Conservation (phyloP, 1,140 invertebrate genomes). For the Bombus consobrinus region DNA sequence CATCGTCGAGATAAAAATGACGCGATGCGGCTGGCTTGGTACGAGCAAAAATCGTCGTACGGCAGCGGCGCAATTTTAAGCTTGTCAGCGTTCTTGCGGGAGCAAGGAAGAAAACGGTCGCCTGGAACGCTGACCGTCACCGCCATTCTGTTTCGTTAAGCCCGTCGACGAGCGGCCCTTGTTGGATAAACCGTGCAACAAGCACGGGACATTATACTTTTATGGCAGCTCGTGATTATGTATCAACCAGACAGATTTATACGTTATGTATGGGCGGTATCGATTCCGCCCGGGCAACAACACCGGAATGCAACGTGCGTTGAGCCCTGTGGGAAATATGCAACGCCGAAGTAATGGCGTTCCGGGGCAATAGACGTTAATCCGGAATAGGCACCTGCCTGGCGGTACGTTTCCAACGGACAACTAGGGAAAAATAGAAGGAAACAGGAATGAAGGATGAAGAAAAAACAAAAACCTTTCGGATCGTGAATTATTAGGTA, state of each 20-base stretch:
- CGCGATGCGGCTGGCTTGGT: not conserved
- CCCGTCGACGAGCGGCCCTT: constrained; percentile 14
- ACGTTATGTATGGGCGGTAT: constrained; percentile 70
- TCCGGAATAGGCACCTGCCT: constrained; percentile 57
- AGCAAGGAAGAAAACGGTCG: constrained; percentile 39
- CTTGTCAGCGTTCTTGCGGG: constrained; percentile 33
- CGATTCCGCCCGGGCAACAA: constrained; percentile 55
- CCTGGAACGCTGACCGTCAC: constrained; percentile 24
- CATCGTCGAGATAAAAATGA: constrained; percentile 33
- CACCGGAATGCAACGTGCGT: constrained; percentile 57
- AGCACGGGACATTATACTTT: constrained; percentile 63
- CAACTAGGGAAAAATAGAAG: not conserved
- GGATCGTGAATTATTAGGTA: not conserved
- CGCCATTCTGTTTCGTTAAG: constrained; percentile 57
- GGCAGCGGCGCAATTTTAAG: constrained; percentile 14
- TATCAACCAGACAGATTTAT: constrained; percentile 70
- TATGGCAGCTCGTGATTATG: constrained; percentile 69
- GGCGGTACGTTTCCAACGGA: not conserved
- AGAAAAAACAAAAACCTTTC: not conserved
- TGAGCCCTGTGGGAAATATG: constrained; percentile 73
- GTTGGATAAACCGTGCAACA: constrained; percentile 34
- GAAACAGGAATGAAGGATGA: not conserved
- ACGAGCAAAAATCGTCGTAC: constrained; percentile 25
- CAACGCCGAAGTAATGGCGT: constrained; percentile 69
- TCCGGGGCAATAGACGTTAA: constrained; percentile 57